Evolutionary conservation across 1,140 invertebrate genomes (phyloP).

Genomic region (Atta cephalotes): DNA sequence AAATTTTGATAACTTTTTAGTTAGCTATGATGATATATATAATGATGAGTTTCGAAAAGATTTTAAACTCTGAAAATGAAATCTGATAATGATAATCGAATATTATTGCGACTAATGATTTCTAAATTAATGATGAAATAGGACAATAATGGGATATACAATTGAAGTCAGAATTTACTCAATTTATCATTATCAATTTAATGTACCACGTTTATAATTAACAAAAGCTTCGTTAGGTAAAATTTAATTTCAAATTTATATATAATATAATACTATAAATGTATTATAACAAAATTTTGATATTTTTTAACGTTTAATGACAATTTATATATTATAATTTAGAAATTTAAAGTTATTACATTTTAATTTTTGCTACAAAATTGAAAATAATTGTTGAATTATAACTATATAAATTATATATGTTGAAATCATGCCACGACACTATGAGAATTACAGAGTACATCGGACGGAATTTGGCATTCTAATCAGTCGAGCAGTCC

Average conservation of each 20-base stretch:
- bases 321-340: background rate
- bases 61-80: background rate
- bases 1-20: background rate
- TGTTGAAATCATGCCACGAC: too few relatives aligned
- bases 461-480: background rate
- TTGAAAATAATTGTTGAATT: background rate
- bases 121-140: background rate
- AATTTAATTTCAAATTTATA: conserved; percentile 11
- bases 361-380: background rate
- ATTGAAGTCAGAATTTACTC: background rate
- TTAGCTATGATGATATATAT: background rate
- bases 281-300: background rate
- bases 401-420: background rate
- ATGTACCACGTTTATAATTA: background rate
- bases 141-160: background rate
- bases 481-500: conserved; percentile 7
- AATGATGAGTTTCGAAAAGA: background rate
- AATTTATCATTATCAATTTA: background rate
- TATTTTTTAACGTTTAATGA: background rate
- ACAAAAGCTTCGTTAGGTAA: background rate
- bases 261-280: background rate
- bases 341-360: background rate
- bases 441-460: background rate
- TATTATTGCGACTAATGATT: background rate
- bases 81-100: background rate